phyloP scores from a whole-genome alignment of 2,113 vertebrate genomes.

The Arothron firmamentum region DNA sequence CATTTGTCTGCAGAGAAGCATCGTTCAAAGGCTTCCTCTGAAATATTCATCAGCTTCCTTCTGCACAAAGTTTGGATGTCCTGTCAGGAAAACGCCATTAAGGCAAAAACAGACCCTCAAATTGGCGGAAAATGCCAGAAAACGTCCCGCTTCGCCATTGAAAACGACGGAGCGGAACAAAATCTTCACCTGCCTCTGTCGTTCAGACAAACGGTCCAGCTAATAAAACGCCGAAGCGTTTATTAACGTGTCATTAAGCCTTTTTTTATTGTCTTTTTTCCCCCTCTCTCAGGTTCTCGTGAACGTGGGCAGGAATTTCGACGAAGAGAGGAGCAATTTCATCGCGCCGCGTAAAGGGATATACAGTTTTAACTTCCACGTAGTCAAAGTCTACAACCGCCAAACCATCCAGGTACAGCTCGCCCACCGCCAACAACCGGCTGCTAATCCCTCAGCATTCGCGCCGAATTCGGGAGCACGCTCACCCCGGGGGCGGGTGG shows the following conservation, averaged over 20 bases:
- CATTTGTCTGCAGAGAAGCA: slow-evolving; percentile 51
- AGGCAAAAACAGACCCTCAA: no score
- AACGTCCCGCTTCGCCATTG: no score
- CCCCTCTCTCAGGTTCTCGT: slow-evolving; percentile 83
- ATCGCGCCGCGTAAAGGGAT: slow-evolving; percentile 95
- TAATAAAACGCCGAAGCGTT: no score
- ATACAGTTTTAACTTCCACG: slow-evolving; percentile 99
- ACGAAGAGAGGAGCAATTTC: slow-evolving; percentile 93
- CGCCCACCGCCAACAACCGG: no score
- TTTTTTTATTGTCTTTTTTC: slow-evolving; percentile 1
- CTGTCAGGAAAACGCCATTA: slow-evolving; percentile 6
- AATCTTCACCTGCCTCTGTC: no score
- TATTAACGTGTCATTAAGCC: neutral
- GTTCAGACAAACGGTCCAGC: no score
- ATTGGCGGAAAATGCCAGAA: neutral
- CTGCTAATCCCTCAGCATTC: no score
- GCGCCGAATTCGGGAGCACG: no score
- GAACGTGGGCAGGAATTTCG: slow-evolving; percentile 92
- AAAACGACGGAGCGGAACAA: no score
- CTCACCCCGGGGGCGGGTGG: no score
- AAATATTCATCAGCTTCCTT: slow-evolving; percentile 48
- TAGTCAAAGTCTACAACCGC: slow-evolving; percentile 98
- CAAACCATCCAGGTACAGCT: slow-evolving; percentile 92
- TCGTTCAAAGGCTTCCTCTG: slow-evolving; percentile 44
- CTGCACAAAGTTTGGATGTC: slow-evolving; percentile 30